phyloP scores from a whole-genome alignment of 2,113 vertebrate species.

The Asarcornis scutulata region DNA sequence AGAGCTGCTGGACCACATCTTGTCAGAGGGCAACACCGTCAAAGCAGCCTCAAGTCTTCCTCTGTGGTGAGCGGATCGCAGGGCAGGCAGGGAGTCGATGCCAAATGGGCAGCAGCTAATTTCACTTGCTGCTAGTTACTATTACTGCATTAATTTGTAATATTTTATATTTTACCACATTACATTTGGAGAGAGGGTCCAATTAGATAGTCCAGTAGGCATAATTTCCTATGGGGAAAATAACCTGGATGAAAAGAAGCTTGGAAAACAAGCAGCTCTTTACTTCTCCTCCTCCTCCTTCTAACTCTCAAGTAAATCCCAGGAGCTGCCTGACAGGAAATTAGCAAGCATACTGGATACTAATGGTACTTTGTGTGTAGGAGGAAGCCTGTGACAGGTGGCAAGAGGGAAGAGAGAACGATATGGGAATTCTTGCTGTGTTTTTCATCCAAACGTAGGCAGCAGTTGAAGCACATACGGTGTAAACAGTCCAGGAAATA shows the following conservation, averaged over 20 bases:
- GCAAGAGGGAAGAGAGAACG: background rate
- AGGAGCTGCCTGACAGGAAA: background rate
- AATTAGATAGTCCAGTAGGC: background rate
- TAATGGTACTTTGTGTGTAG: background rate
- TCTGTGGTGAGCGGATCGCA: fast-evolving
- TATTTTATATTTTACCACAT: background rate
- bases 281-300: background rate
- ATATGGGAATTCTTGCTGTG: background rate
- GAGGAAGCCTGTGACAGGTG: background rate
- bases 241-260: background rate
- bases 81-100: background rate
- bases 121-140: background rate
- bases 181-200: background rate
- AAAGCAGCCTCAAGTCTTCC: background rate
- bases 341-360: background rate
- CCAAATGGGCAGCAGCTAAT: background rate
- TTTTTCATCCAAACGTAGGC: background rate
- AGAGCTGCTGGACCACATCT: background rate
- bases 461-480: background rate
- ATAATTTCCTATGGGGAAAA: background rate
- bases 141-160: background rate
- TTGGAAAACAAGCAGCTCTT: background rate
- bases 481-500: background rate
- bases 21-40: fast-evolving
- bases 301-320: background rate